phyloP scores from a whole-genome alignment of 2,888 invertebrate species.

The Netelia virgata region DNA sequence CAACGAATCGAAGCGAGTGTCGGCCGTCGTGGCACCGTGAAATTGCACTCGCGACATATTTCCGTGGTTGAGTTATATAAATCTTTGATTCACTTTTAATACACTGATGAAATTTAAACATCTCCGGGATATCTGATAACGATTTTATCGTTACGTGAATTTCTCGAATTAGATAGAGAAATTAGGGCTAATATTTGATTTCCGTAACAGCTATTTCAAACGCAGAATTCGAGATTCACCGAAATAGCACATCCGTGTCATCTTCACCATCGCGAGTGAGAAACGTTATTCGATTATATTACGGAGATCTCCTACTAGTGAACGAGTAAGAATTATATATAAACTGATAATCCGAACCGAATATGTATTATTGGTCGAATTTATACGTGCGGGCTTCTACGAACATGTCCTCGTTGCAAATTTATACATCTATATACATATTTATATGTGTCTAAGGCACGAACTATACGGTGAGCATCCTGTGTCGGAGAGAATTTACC shows the following conservation, averaged over 20 bases:
- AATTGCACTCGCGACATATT: not conserved
- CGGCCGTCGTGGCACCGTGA: not conserved
- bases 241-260: conserved; percentile 40
- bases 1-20: too few relatives aligned
- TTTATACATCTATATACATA: not conserved
- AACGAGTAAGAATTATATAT: conserved; percentile 37
- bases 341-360: conserved; percentile 49
- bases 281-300: conserved; percentile 53
- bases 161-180: conserved; percentile 5
- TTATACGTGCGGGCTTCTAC: conserved; percentile 41
- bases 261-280: conserved; percentile 7
- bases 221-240: conserved; percentile 11
- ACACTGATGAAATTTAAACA: conserved; percentile 14
- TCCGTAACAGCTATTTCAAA: conserved; percentile 19
- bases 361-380: conserved; percentile 62
- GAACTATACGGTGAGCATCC: conserved; percentile 9
- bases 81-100: not conserved
- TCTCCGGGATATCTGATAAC: conserved; percentile 1
- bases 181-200: conserved; percentile 5
- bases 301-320: not conserved
- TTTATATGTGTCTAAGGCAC: conserved; percentile 35
- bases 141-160: not conserved
- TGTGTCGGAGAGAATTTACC: conserved; percentile 42
- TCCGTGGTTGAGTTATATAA: not conserved
- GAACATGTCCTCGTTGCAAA: conserved; percentile 11